Percentiles rank a stretch among this genome's conserved stretches.
Evolutionary conservation across 2,797 vertebrate species (phyloP).

Genomic region (Phalloptychus januarius): DNA sequence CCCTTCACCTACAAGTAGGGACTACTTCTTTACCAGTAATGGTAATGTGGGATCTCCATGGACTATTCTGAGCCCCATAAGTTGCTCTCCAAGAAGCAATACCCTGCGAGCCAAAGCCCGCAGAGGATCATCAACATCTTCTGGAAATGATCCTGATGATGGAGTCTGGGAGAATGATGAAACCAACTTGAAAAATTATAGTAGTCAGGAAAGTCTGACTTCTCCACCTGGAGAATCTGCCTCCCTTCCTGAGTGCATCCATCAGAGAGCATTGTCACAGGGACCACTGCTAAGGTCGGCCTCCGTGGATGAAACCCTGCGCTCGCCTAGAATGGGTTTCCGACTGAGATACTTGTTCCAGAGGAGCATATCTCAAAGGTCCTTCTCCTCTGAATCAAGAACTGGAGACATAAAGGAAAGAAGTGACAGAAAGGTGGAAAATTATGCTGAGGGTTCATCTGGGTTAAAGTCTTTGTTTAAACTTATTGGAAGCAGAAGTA

Average conservation of each 20-base stretch:
- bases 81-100: slow-evolving; percentile 20
- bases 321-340: slow-evolving; percentile 45
- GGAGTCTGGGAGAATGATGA: slow-evolving; percentile 59
- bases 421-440: not conserved
- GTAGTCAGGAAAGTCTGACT: not conserved
- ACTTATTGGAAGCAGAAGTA: slow-evolving; percentile 72
- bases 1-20: slow-evolving; percentile 60
- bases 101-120: slow-evolving; percentile 10
- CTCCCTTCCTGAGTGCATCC: slow-evolving; percentile 52
- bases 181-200: not conserved
- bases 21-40: slow-evolving; percentile 64
- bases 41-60: slow-evolving; percentile 72
- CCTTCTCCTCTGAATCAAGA: slow-evolving; percentile 51
- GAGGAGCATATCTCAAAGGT: slow-evolving; percentile 52
- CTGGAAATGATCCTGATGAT: slow-evolving; percentile 52
- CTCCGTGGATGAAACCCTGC: slow-evolving; percentile 61
- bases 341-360: slow-evolving; percentile 72
- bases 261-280: slow-evolving; percentile 27
- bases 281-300: slow-evolving; percentile 49
- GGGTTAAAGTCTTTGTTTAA: slow-evolving; percentile 78
- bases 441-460: slow-evolving; percentile 45
- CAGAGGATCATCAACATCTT: slow-evolving; percentile 27
- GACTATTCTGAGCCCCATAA: slow-evolving; percentile 80
- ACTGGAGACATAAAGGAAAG: slow-evolving; percentile 22
- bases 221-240: slow-evolving; percentile 22